Evolutionary conservation across 2,888 invertebrate species (phyloP).

Genomic region (Phengaris alcon): DNA sequence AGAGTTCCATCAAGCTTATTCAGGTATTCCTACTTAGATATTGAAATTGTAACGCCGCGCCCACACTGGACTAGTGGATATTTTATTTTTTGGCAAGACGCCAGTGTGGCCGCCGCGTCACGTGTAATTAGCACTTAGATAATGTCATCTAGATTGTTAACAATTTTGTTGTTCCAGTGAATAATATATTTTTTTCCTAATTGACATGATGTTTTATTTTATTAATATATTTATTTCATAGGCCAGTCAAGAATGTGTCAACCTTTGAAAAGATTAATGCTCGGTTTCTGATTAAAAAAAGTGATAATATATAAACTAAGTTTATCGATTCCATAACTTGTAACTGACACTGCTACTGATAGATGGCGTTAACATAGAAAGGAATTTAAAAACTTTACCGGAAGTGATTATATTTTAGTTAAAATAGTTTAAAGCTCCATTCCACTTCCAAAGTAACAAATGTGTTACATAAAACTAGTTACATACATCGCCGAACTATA

Average conservation of each 20-base stretch:
- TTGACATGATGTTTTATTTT: slow-evolving; percentile 45
- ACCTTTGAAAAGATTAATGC: neutral
- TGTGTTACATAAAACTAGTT: no score
- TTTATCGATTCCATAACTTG: no score
- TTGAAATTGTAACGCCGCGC: slow-evolving; percentile 19
- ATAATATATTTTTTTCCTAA: slow-evolving; percentile 58
- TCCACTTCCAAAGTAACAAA: no score
- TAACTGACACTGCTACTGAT: no score
- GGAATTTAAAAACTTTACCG: no score
- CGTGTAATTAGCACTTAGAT: slow-evolving; percentile 39
- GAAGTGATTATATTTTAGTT: no score
- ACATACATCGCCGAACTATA: no score
- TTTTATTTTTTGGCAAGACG: slow-evolving; percentile 26
- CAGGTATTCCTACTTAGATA: slow-evolving; percentile 44
- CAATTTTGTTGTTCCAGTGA: slow-evolving; percentile 61
- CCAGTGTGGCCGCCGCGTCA: slow-evolving; percentile 26
- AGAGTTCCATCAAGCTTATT: slow-evolving; percentile 41
- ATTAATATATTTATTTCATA: slow-evolving; percentile 30
- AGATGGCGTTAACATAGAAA: no score
- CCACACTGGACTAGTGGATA: neutral
- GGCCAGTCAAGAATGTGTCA: neutral
- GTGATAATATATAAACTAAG: no score
- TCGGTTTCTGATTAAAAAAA: no score
- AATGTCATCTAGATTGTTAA: slow-evolving; percentile 53
- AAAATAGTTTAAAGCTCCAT: no score